Base-by-base conservation (phyloP, 1,140 invertebrate genomes). In the Cheumatopsyche charites region DNA sequence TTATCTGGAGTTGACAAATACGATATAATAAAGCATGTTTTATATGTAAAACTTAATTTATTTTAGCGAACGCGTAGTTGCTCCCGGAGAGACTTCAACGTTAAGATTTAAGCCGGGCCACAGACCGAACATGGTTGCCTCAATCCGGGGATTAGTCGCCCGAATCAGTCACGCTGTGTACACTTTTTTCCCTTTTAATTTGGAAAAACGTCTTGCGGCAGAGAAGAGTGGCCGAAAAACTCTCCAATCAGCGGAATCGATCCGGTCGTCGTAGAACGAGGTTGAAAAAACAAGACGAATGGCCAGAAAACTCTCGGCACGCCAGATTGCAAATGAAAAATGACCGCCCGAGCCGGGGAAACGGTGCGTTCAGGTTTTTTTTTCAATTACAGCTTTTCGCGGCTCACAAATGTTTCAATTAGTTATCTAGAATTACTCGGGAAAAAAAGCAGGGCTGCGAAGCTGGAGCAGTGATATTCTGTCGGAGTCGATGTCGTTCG, bases 371-470 rank as follows among this genome's bases (percentile, higher is more conserved):
- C 62, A 26, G 23, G 36, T 26, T 71, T 63, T 63, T 70, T 71
- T 71, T 71, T 49, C 69, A 71, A 71, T 71, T 71, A 71, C 68
- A n/a, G 69, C 42, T 65, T 71, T 52, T 71, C 61, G 61, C 69
- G 62, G 69, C 61, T 62, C 69, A 71, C 69, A 71, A 71, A 71
- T 71, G 69, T 71, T 71, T 71, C 69, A 71, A 71, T 71, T 71
- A 71, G 69, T 71, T 63, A 71, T 71, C 69, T 68, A 68, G 67
- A 68, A 58, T 68, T 55, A 58, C 52, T 68, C 21, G 29, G 36
- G 41, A 13, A 29, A 62, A 71, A 70, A n/a, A n/a, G n/a, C n/a
- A n/a, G n/a, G n/a, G n/a, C n/a, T n/a, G n/a, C n/a, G n/a, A n/a
- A n/a, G n/a, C n/a, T n/a, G n/a, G n/a, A n/a, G n/a, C n/a, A n/a